A percentile compares a stretch with the other conserved stretches of the same genome.
phyloP scores from a whole-genome alignment of 2,888 invertebrate species.

The Eristalis arbustorum region DNA sequence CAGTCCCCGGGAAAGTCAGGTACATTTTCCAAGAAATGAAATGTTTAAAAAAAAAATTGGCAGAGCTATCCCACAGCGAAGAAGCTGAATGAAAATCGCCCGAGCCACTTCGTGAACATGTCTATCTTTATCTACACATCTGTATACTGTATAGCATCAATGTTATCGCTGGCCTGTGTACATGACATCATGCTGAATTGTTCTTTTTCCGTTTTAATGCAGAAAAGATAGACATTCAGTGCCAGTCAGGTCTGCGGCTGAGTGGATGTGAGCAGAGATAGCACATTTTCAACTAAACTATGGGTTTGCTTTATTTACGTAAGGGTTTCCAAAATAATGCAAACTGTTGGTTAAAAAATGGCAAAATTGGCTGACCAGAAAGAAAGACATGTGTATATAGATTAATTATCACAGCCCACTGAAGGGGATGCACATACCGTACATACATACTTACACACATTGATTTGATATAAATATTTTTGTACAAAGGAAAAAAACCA shows the following conservation, averaged over 20 bases:
- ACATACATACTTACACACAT: background rate
- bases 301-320: background rate
- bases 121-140: slow-evolving; percentile 2
- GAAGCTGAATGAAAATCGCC: background rate
- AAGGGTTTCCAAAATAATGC: background rate
- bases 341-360: background rate
- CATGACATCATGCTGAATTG: slow-evolving; percentile 6
- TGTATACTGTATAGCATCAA: background rate
- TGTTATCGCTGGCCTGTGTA: background rate
- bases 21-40: background rate
- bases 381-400: too few relatives aligned
- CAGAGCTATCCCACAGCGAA: slow-evolving; percentile 5
- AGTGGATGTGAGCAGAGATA: background rate
- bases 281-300: background rate
- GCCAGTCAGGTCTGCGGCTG: background rate
- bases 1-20: background rate
- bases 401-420: too few relatives aligned
- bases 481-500: background rate
- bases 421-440: too few relatives aligned
- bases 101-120: background rate
- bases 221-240: background rate
- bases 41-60: background rate
- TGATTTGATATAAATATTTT: background rate
- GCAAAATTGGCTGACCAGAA: background rate
- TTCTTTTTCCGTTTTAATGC: background rate